Evolutionary conservation across 2,888 invertebrate genomes (phyloP).

Genomic region (Leptinotarsa rubiginosa): DNA sequence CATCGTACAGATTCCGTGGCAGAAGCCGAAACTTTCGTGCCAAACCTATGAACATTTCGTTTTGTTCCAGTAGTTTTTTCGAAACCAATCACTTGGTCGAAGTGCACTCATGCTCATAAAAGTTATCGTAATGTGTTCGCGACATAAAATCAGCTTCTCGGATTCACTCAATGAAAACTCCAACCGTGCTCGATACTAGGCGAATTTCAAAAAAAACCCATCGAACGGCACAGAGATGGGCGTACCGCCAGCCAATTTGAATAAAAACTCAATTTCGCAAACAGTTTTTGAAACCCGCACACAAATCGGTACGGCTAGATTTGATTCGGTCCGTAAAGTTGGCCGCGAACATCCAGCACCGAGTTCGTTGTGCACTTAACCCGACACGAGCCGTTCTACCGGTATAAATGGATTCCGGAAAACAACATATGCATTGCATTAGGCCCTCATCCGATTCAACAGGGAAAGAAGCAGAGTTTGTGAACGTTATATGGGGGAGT

Average conservation of each 20-base stretch:
- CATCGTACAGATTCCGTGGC: too few species aligned
- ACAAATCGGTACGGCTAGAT: constrained; percentile 31
- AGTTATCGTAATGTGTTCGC: neutral
- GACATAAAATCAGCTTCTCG: neutral
- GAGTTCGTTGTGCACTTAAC: constrained; percentile 61
- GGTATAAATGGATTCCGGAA: constrained; percentile 64
- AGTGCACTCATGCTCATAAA: neutral
- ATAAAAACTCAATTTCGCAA: constrained; percentile 5
- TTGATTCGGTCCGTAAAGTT: constrained; percentile 38
- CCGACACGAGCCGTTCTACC: constrained; percentile 61
- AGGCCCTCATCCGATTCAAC: constrained; percentile 51
- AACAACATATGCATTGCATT: constrained; percentile 65
- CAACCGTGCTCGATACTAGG: neutral
- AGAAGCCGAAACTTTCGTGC: too few species aligned
- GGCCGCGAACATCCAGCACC: constrained; percentile 38
- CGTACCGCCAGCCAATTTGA: constrained; percentile 20
- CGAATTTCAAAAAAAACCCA: neutral
- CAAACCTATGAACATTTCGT: too few species aligned
- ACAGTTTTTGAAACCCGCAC: constrained; percentile 31
- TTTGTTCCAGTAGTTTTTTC: too few species aligned
- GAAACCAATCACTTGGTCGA: too few species aligned
- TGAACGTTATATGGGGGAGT: constrained; percentile 10
- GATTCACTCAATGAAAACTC: neutral
- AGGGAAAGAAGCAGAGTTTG: constrained; percentile 35
- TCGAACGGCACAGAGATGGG: neutral